Evolutionary conservation across 2,888 invertebrate genomes (phyloP), one percentile per base, ranked within the genome.

Genomic region (Eupithecia pulchellata): DNA sequence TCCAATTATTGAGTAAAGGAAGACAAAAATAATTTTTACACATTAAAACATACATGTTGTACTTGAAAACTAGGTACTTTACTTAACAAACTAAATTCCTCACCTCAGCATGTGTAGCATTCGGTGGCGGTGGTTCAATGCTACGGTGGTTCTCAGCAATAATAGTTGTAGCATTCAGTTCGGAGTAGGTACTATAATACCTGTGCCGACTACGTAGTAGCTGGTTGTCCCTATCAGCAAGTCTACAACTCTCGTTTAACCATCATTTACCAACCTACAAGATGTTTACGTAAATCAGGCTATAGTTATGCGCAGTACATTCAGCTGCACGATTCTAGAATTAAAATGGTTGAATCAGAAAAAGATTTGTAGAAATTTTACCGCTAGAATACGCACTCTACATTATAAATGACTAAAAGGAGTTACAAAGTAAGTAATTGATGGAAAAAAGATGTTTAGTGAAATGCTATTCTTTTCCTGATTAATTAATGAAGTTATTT

Each of bases 231-330:
- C 39, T 42, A 52, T 20, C 11, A 13, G 25, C 52, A 11, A 52
- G 52, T 29, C 29, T 29, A 29, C 29, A 60, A 8, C 20, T 60
- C 30, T 30, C n/a, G 30, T 30, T 30, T 17, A 2, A 58, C n/a
- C 47, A 58, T 30, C 5, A 30, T 58, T 58, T 58, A 32, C 58
- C 29, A 30, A 17, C 57, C 57, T 17, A 29, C 14, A 29, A 9
- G 47, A 47, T 20, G 47, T 47, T 47, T 47, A 13, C 20, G 52
- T 25, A 55, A 58, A 72, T 29, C 65, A 74, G 75, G 71, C 64
- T 47, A 68, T 68, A 70, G 68, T 65, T 69, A 77, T 75, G 74
- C 75, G 47, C 39, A 61, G 61, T 55, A 60, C 57, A 55, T 30
- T 57, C 11, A 61, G 65, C n/a, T 30, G 67, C 68, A 73, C 70